Percentiles rank a stretch among this genome's conserved stretches.
Evolutionary conservation across 2,797 vertebrate genomes (phyloP).

Genomic region (Pachyuromys duprasi): DNA sequence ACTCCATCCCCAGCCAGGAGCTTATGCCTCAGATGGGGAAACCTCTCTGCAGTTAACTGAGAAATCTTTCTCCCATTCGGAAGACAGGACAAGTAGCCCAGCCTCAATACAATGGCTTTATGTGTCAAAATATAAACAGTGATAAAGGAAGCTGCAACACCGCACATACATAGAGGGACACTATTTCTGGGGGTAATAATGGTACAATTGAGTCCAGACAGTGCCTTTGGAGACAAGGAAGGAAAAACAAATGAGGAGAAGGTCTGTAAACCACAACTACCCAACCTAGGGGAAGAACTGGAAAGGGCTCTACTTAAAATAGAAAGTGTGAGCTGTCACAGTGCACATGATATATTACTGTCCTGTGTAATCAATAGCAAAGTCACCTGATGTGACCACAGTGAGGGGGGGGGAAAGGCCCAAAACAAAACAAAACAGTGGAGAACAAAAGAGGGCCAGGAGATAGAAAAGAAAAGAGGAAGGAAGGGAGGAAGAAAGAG

Average conservation of each 20-base stretch:
- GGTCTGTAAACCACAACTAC: constrained; percentile 23
- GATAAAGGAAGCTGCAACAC: neutral
- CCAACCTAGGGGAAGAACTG: neutral
- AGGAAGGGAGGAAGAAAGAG: too few species aligned
- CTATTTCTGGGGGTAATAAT: neutral
- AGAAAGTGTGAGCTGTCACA: neutral
- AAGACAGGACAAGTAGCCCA: neutral
- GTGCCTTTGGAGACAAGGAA: neutral
- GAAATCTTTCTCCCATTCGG: constrained; percentile 16
- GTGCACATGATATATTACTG: neutral
- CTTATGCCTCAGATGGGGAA: neutral
- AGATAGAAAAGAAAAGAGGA: neutral
- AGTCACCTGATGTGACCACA: neutral
- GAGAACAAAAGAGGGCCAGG: neutral
- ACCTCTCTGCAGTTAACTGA: neutral
- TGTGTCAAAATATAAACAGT: constrained; percentile 45
- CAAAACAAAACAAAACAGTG: neutral
- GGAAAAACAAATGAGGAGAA: neutral
- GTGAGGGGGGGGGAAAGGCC: neutral
- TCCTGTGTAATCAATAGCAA: neutral
- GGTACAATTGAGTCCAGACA: neutral
- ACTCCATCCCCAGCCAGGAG: neutral
- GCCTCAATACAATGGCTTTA: neutral
- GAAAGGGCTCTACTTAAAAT: constrained; percentile 34
- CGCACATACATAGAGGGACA: neutral